phyloP scores from a whole-genome alignment of 2,113 vertebrate genomes.

The Ceyx margarethae region DNA sequence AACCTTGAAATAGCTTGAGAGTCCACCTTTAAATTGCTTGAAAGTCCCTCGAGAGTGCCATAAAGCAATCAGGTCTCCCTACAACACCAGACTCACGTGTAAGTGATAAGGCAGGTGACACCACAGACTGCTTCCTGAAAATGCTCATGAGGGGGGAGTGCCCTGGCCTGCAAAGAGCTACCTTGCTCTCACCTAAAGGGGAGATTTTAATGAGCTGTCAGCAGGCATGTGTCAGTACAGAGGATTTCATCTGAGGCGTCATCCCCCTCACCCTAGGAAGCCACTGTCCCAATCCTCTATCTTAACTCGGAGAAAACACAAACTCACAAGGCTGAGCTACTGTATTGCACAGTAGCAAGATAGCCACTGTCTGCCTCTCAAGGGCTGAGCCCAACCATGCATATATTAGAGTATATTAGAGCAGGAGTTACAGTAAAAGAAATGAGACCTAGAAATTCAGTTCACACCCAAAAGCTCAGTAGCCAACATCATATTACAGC shows the following conservation, averaged over 20 bases:
- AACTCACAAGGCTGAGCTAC: not conserved
- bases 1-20: not conserved
- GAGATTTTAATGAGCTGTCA: not conserved
- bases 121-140: not conserved
- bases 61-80: not conserved
- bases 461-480: not conserved
- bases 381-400: not conserved
- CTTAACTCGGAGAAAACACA: not conserved
- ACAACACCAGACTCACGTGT: not conserved
- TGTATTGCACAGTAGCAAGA: not conserved
- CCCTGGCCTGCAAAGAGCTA: not conserved
- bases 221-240: not conserved
- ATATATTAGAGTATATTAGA: not conserved
- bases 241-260: too few relatives aligned
- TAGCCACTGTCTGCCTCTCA: not conserved
- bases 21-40: not conserved
- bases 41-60: not conserved
- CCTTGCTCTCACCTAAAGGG: not conserved
- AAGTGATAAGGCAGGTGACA: not conserved
- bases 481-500: not conserved
- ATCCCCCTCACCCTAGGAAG: not conserved
- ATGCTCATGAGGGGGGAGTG: accelerated
- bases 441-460: not conserved
- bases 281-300: not conserved
- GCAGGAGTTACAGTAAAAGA: not conserved